Evolutionary conservation across 2,113 vertebrate species (phyloP), one percentile per base, ranked within the genome.

Genomic region (Ranitomeya imitator): DNA sequence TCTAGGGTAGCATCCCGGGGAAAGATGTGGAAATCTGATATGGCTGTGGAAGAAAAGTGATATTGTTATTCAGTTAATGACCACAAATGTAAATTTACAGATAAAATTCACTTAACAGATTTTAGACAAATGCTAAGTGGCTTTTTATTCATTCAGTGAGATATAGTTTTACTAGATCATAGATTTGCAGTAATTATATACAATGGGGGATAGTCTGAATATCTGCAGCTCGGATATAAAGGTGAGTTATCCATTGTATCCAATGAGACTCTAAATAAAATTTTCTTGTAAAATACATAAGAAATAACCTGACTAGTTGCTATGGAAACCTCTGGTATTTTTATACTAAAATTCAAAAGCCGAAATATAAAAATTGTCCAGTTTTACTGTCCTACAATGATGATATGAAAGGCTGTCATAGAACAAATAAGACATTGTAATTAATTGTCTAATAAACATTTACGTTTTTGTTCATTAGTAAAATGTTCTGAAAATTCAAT

Each of bases 11-110:
- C 94, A 0, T 96, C 96, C 91, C 95, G 95, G 8, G 98, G 98
- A 60, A 99, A 97, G 89, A 98, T 94, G 16, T 98, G 96, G 94
- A 99, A 99, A 89, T 98, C 96, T 0, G 97, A 97, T 97, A 99
- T 97, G 0, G 97, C 98, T 77, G 90, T 67, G 77, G 79, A 31
- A 76, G 54, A 88, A 67, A 82, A 52, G 37, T 15, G 51, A 45
- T 31, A 73, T 73, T 73, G 26, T 79, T 18, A 26, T 59, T 60
- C 9, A 31, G 31, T 16, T 59, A 59, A 57, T 57, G n/a, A 80
- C 9, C 15, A 12, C 8, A 7, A 26, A 14, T 52, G 12, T 57
- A 79, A 57, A 79, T 55, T 79, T 18, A 4, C 52, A 18, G 5
- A 26, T 26, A 37, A 16, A 80, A 59, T 26, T n/a, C 18, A 55